Evolutionary conservation across 2,113 vertebrate species (phyloP).

Genomic region (Semicossyphus pulcher): DNA sequence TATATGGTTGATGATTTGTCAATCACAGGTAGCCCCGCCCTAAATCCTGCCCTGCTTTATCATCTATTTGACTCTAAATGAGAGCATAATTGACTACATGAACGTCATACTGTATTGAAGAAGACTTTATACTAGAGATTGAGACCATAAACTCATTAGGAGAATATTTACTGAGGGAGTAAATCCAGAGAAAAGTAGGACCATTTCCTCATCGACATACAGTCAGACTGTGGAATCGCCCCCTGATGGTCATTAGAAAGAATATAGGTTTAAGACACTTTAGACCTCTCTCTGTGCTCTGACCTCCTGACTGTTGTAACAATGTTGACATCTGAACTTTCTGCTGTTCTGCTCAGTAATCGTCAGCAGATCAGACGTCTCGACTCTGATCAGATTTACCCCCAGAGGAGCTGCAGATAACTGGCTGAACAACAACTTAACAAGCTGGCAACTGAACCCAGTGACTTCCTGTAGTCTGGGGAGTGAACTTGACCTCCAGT

Average conservation of each 20-base stretch:
- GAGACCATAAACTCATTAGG: too few relatives aligned
- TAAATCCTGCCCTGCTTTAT: too few relatives aligned
- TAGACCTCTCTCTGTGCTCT: background rate
- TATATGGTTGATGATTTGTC: too few relatives aligned
- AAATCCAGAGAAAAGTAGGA: too few relatives aligned
- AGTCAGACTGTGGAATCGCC: background rate
- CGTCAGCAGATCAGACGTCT: constrained; percentile 45
- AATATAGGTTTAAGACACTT: background rate
- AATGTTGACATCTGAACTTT: background rate
- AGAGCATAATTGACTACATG: too few relatives aligned
- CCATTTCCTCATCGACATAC: too few relatives aligned
- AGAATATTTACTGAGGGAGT: too few relatives aligned
- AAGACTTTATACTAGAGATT: too few relatives aligned
- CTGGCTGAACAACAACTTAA: constrained; percentile 12
- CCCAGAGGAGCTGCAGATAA: constrained; percentile 19
- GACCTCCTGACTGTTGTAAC: background rate
- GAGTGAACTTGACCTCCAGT: background rate
- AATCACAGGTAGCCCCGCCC: too few relatives aligned
- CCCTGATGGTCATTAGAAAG: background rate
- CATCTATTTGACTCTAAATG: too few relatives aligned
- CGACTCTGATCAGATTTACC: constrained; percentile 26
- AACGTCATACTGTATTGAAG: too few relatives aligned
- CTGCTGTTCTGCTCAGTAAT: constrained; percentile 5
- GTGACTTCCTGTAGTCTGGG: background rate
- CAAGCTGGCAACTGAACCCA: background rate